Evolutionary conservation across 2,113 vertebrate genomes (phyloP), one percentile per base, ranked within the genome.

Genomic region (Phalacrocorax pelagicus): DNA sequence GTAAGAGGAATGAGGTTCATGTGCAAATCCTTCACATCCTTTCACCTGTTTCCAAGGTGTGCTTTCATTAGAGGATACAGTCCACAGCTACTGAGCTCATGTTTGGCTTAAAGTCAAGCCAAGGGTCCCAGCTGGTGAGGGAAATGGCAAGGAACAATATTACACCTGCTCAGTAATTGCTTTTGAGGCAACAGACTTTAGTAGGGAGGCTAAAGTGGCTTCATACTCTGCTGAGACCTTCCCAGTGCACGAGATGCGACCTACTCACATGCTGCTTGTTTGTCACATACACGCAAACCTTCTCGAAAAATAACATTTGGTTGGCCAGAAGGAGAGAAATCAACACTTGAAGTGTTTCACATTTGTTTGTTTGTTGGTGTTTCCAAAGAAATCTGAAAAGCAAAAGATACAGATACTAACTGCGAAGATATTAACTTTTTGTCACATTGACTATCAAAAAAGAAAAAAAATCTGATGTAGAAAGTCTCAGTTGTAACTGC

Each of bases 211-310:
- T 11, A 9, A 3, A 8, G 12, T 12, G 57, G 63, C 8, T 40
- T n/a, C 62, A 23, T 78, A 13, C n/a, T 27, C 42, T 36, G 12
- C 34, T 58, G 65, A 74, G 58, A 70, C 38, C 36, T 89, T 47
- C 38, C 29, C 27, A 44, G 20, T 3, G 23, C 63, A 22, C 1
- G 2, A 27, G 30, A 12, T 2, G 1, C 1, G 3, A 69, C 6
- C 27, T 34, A 29, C 27, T 49, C 32, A 49, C 9, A 4, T 1
- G 6, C 23, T 78, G 38, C 38, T 36, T 55, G 9, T 38, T 55
- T 58, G 36, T 34, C 30, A 11, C 4, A 58, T 0, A 52, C 4
- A 26, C 4, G 24, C 5, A 84, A 63, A 2, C 9, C 15, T 82
- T 49, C 36, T 36, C 34, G 12, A 63, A 36, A 86, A 34, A 38